Evolutionary conservation across 2,888 invertebrate genomes (phyloP).

Genomic region (Heliconius sara): DNA sequence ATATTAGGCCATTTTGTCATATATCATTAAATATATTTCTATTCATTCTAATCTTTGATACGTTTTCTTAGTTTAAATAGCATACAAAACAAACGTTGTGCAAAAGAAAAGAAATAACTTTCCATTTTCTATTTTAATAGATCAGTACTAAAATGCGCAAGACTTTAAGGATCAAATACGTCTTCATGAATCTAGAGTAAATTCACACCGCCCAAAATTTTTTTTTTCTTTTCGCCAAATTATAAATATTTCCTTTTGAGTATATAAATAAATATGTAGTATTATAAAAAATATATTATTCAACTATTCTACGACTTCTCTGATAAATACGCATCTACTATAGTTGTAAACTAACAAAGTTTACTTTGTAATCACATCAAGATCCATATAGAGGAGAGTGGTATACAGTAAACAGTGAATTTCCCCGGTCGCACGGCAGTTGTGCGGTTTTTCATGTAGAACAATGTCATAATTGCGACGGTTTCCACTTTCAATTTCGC

Average conservation of each 20-base stretch:
- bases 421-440: conserved; percentile 52
- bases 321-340: neutral
- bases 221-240: too few relatives aligned
- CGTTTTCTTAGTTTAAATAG: too few relatives aligned
- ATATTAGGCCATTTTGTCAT: neutral
- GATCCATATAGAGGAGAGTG: neutral
- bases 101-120: neutral
- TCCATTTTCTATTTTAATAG: neutral
- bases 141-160: neutral
- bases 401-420: conserved; percentile 20
- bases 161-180: too few relatives aligned
- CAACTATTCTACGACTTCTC: neutral
- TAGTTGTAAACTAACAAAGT: neutral
- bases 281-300: too few relatives aligned
- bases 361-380: neutral
- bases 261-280: too few relatives aligned
- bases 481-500: conserved; percentile 82
- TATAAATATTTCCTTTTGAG: too few relatives aligned
- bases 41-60: neutral
- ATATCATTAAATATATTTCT: neutral
- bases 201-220: neutral
- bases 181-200: neutral
- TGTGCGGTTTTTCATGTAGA: conserved; percentile 62
- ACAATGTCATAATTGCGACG: conserved; percentile 77
- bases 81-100: too few relatives aligned